A percentile compares a stretch with the other conserved stretches of the same genome.
Evolutionary conservation across 2,113 vertebrate genomes (phyloP).

Genomic region (Nothoprocta pentlandii): DNA sequence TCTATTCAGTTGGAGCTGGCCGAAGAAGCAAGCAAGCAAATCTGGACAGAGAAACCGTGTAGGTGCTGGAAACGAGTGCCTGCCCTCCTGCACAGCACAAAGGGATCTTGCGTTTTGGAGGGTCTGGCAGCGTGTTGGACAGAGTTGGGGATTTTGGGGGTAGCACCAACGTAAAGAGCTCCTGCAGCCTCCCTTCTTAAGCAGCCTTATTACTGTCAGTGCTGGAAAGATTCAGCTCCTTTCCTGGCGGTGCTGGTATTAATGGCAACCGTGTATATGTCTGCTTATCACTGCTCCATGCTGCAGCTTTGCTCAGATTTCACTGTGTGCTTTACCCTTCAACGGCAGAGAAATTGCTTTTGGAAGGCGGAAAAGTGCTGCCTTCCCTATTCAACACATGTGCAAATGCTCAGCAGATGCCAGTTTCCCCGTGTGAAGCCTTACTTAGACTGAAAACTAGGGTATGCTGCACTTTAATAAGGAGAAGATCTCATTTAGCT

Average conservation of each 20-base stretch:
- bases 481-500: neutral
- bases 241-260: neutral
- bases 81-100: neutral
- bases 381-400: neutral
- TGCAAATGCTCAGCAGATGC: neutral
- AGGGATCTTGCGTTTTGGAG: neutral
- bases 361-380: neutral
- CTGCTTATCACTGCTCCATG: neutral
- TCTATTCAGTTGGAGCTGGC: neutral
- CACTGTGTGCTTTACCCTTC: neutral
- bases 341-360: neutral
- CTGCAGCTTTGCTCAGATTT: neutral
- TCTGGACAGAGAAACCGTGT: neutral
- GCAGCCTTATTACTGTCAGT: neutral
- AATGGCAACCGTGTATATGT: neutral
- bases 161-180: neutral
- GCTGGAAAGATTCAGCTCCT: neutral
- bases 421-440: neutral
- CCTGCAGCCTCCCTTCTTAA: neutral
- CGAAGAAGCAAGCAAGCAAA: neutral
- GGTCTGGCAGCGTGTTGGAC: neutral
- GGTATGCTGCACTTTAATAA: neutral
- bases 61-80: neutral
- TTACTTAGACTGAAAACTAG: neutral
- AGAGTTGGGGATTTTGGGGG: rapidly evolving